phyloP scores from a whole-genome alignment of 2,888 invertebrate species.

The Melanophora roralis region DNA sequence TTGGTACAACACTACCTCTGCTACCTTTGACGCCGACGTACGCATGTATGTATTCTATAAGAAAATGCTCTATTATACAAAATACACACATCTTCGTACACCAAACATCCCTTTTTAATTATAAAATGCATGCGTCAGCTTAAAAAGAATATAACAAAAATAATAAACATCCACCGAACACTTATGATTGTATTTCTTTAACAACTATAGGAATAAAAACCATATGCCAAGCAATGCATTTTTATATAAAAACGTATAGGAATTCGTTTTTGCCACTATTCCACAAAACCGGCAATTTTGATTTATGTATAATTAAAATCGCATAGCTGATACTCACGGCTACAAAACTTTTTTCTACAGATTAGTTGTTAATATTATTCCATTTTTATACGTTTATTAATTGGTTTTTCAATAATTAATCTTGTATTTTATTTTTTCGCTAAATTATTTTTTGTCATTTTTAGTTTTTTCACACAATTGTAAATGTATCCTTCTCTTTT shows the following conservation, averaged over 20 bases:
- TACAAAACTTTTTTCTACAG: conserved; percentile 15
- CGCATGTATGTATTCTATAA: not conserved
- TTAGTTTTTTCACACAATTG: not conserved
- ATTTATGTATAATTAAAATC: not conserved
- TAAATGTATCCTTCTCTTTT: conserved; percentile 47
- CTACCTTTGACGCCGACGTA: not conserved
- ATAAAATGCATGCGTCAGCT: conserved; percentile 57
- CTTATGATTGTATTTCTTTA: conserved; percentile 1
- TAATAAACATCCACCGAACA: conserved; percentile 32
- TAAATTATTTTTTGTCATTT: conserved; percentile 34
- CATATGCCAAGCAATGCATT: conserved; percentile 45
- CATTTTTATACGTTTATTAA: conserved; percentile 7
- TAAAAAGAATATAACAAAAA: not conserved
- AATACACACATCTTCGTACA: not conserved
- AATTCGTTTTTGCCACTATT: conserved; percentile 24
- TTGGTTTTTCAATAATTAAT: conserved; percentile 43
- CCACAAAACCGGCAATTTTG: conserved; percentile 32
- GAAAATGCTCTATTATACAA: conserved; percentile 11
- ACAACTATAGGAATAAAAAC: conserved; percentile 52
- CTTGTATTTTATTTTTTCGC: conserved; percentile 31
- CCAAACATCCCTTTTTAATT: conserved; percentile 55
- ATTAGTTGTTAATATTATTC: not conserved
- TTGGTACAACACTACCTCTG: too few relatives aligned
- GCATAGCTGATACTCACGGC: not conserved
- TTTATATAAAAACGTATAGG: conserved; percentile 31